Evolutionary conservation across 2,797 vertebrate species (phyloP).

Genomic region (Xenops minutus): DNA sequence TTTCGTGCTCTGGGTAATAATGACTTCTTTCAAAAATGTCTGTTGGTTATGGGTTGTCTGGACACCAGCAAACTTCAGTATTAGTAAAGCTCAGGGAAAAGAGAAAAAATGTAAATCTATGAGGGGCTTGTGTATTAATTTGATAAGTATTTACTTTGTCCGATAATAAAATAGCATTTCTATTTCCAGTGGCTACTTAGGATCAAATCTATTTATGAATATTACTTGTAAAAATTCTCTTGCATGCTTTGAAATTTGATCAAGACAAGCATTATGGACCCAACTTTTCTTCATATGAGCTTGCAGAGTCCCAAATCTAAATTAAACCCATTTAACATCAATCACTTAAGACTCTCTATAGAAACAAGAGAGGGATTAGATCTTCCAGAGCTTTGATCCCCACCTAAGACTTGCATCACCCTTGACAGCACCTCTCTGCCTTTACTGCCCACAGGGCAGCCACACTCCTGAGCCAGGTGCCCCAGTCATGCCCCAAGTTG

Average conservation of each 20-base stretch:
- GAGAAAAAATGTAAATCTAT: background rate
- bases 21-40: background rate
- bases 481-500: accelerated
- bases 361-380: background rate
- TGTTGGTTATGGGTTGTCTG: background rate
- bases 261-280: background rate
- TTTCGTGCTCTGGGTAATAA: background rate
- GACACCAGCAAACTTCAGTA: background rate
- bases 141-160: background rate
- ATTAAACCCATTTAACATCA: background rate
- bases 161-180: background rate
- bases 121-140: background rate
- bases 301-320: background rate
- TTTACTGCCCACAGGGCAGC: background rate
- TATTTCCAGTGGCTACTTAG: background rate
- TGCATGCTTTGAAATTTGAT: background rate
- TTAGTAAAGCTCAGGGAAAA: background rate
- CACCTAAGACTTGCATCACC: background rate
- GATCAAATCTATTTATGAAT: background rate
- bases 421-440: background rate
- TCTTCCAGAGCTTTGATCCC: background rate
- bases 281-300: background rate
- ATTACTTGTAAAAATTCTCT: background rate
- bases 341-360: background rate
- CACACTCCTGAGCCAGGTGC: background rate